Base-by-base conservation (phyloP, 2,888 invertebrate genomes). In the Isotomurus palustris region DNA sequence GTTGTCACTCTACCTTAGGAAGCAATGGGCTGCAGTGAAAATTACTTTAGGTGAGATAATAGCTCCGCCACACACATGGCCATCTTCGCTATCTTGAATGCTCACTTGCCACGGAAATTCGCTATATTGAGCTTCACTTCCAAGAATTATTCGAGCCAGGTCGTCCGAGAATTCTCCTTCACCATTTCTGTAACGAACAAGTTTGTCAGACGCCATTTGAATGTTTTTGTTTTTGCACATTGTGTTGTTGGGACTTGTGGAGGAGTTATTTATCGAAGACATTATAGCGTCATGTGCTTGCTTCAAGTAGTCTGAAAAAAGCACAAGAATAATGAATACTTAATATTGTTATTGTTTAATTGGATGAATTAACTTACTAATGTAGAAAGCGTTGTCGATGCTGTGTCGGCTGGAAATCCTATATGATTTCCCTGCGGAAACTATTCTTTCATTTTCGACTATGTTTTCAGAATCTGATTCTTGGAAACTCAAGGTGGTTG, bases 51-150 rank as follows among this genome's bases (percentile, higher is more conserved):
- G 72, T 29, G 71, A 71, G 51, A 76, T 72, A 17, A 76, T 71
- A 3, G 75, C 74, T 17, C 74, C 76, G 2, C 76, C 76, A 61
- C 76, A 76, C 62, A 75, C 74, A 66, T 75, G 75, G 45, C 73
- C 71, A 8, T 43, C 24, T n/a, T 73, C 72, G 22, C 71, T 68
- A 53, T 75, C 67, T 19, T 73, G 73, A 50, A 76, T 73, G 38
- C 74, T 74, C 4, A 73, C 74, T 48, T 73, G 73, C 67, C 76
- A 75, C 1, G 75, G 75, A 55, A 75, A 75, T 64, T 76, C 75
- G 41, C 72, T 67, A 1, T 72, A 48, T 24, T 68, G 67, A 5
- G 75, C 73, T 36, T 74, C 73, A 1, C 64, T 55, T 5, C 76
- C 75, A 17, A 73, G 71, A 6, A 76, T 72, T 45, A 76, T 74